These are phyloP conservation scores for Phataginus tetradactyla DNA, from an alignment of 2,797 vertebrate species.

Conservation along the genomic window DNA sequence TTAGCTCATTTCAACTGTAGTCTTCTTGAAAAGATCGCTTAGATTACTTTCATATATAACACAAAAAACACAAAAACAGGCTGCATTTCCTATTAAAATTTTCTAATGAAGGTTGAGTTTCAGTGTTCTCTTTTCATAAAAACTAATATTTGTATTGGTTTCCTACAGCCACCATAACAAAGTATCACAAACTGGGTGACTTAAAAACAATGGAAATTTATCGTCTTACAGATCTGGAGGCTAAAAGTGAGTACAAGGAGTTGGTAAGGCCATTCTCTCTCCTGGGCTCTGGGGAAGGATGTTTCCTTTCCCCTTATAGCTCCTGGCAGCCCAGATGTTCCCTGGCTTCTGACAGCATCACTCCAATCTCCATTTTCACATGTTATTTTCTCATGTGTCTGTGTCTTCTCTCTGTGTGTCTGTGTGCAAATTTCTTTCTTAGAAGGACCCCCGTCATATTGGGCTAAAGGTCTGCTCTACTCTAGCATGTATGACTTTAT, in stretches of 20 bases:
- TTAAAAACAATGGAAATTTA: conserved; percentile 26
- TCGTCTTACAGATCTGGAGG: neutral
- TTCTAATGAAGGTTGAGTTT: conserved; percentile 35
- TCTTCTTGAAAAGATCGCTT: neutral
- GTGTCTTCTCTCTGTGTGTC: neutral
- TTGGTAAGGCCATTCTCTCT: neutral
- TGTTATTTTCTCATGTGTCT: neutral
- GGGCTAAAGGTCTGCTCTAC: neutral
- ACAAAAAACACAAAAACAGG: conserved; percentile 16
- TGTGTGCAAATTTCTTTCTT: neutral
- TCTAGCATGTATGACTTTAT: neutral
- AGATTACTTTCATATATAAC: neutral
- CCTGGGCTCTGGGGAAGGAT: neutral
- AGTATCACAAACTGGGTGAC: conserved; percentile 5
- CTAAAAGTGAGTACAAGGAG: neutral
- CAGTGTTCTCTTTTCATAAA: neutral
- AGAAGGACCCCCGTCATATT: neutral
- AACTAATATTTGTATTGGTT: neutral
- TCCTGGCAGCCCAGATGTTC: neutral
- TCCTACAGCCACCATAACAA: conserved; percentile 3
- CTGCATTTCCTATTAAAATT: neutral
- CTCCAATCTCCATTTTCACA: neutral
- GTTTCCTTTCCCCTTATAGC: neutral
- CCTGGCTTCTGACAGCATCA: neutral
- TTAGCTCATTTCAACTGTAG: neutral